Base-by-base conservation (phyloP, 2,113 vertebrate species). In the Fukomys damarensis region DNA sequence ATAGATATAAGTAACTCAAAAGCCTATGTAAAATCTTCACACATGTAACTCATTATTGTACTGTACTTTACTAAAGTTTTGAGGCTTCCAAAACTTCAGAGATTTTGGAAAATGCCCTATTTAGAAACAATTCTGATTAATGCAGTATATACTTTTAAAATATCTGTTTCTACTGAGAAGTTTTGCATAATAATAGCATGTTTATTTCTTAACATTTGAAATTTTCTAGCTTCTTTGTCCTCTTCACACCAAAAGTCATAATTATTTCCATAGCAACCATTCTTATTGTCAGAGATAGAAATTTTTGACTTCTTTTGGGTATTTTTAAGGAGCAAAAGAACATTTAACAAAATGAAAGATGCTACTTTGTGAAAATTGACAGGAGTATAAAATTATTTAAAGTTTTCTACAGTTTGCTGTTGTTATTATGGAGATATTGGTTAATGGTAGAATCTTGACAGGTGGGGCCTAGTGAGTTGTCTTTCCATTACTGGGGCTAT, bases 201-300 rank as follows among this genome's bases (percentile, higher is more conserved):
- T 97, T 98, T 97, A 97, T 96, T 97, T 97, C 93, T 97, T 97
- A 97, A 89, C 89, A 88, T 96, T 96, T 97, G 76, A 96, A 94
- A 90, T 94, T 96, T 46, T 70, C 56, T 24, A 95, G 92, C 56
- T 94, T 98, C 96, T 97, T 92, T 83, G 91, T 97, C 86, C 52
- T 93, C 52, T 95, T 94, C 70, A 97, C 76, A 94, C 86, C 92
- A 97, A 97, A 97, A 97, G 97, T 98, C 96, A 95, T 96, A 97
- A 97, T 97, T 97, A 97, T 97, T 98, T 97, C 98, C 96, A 97
- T 98, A 94, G 97, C 94, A 97, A 98, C 96, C 35, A 86, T 83
- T n/a, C 86, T 94, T 41, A 19, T 93, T 97, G 94, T 98, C 93
- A 97, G 49, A 96, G 84, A 86, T 79, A 97, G 89, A 93, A 41